These are phyloP conservation scores for Prionailurus bengalensis DNA, from an alignment of 2,113 vertebrate species.

Conservation along the genomic window DNA sequence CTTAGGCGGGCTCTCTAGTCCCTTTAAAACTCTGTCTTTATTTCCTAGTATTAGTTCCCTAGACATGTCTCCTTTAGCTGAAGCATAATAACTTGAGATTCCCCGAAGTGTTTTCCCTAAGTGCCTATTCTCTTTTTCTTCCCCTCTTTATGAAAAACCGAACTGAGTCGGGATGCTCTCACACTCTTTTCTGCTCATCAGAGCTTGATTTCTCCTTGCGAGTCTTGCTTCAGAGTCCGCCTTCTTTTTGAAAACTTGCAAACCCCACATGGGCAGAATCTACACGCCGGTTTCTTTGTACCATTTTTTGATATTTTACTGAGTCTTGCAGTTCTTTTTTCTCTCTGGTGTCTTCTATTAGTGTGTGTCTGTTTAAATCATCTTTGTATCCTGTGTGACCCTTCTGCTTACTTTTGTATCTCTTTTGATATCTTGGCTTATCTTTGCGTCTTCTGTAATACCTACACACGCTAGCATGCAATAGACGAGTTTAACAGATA, in stretches of 20 bases:
- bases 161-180: neutral
- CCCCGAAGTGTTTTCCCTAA: neutral
- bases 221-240: neutral
- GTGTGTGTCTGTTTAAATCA: constrained; percentile 1
- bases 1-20: neutral
- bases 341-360: neutral
- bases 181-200: neutral
- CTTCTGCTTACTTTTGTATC: neutral
- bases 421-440: neutral
- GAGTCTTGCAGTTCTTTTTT: neutral
- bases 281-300: neutral
- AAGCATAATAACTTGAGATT: neutral
- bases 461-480: neutral
- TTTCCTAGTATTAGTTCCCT: neutral
- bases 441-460: neutral
- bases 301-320: neutral
- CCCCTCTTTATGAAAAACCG: neutral
- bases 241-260: neutral
- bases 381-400: neutral
- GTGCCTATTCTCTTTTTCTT: neutral
- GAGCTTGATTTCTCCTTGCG: neutral
- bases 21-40: neutral
- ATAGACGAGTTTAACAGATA: neutral
- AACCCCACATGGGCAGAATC: neutral
- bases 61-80: neutral